phyloP scores from a whole-genome alignment of 30 jellyfish, hydroid and myxozoan species.

The Pelagia noctiluca region DNA sequence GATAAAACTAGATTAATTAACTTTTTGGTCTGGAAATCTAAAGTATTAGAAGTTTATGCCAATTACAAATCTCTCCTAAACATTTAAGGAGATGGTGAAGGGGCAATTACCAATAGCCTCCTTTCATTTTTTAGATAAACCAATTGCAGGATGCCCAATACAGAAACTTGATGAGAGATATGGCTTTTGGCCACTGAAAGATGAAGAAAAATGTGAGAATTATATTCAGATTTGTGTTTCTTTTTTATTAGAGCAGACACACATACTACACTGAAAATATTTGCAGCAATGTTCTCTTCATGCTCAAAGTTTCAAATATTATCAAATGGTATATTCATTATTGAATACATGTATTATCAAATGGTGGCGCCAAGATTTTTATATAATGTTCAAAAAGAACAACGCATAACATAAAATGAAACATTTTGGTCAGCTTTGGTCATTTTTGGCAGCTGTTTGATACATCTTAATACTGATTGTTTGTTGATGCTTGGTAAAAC shows the following conservation, averaged over 20 bases:
- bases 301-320: background rate
- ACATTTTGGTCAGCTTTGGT: background rate
- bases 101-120: background rate
- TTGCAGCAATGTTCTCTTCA: background rate
- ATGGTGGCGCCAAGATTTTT: background rate
- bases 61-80: background rate
- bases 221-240: slow-evolving; percentile 1
- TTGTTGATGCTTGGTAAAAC: background rate
- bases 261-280: background rate
- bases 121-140: background rate
- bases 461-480: background rate
- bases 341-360: no score
- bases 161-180: background rate
- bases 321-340: background rate
- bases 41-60: background rate
- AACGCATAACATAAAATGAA: background rate
- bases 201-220: background rate
- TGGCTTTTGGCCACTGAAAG: slow-evolving; percentile 1
- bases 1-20: no score
- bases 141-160: slow-evolving; percentile 1
- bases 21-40: background rate
- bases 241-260: background rate
- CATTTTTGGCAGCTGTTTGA: background rate
- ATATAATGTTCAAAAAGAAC: background rate
- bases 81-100: background rate